phyloP scores from a whole-genome alignment of 1,140 invertebrate species.

The Brachionus plicatilis region DNA sequence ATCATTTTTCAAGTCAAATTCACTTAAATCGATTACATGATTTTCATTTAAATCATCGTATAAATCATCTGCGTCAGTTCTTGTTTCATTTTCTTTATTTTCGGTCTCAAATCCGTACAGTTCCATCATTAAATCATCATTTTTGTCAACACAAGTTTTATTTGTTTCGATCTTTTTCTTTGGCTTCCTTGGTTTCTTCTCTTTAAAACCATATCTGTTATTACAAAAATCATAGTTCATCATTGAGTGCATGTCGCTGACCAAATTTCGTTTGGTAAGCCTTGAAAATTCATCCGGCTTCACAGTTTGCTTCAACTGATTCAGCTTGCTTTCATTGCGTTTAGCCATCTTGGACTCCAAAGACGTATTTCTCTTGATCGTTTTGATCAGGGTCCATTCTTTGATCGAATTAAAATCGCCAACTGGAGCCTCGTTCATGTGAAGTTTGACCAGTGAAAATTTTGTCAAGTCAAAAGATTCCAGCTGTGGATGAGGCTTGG shows the following conservation, averaged over 20 bases:
- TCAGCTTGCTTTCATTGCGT: background rate
- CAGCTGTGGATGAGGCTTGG: background rate
- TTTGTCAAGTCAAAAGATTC: background rate
- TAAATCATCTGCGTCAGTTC: background rate
- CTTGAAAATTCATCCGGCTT: background rate
- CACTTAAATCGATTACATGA: background rate
- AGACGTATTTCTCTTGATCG: background rate
- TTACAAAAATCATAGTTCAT: constrained; percentile 38
- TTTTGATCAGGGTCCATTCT: background rate
- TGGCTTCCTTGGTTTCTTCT: background rate
- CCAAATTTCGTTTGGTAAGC: background rate
- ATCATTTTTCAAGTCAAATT: background rate
- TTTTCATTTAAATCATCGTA: background rate
- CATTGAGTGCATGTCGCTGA: background rate
- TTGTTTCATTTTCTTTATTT: background rate
- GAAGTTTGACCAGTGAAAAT: background rate
- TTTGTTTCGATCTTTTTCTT: background rate
- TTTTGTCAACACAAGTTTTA: background rate
- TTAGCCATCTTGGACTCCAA: background rate
- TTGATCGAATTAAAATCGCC: background rate
- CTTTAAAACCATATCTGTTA: background rate
- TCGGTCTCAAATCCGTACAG: background rate
- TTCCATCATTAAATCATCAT: background rate
- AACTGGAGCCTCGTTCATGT: background rate
- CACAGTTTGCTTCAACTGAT: background rate